Percentiles rank a stretch among this genome's conserved stretches.
Conservation (phyloP, 2,797 vertebrate species). For the Alectoris magna region DNA sequence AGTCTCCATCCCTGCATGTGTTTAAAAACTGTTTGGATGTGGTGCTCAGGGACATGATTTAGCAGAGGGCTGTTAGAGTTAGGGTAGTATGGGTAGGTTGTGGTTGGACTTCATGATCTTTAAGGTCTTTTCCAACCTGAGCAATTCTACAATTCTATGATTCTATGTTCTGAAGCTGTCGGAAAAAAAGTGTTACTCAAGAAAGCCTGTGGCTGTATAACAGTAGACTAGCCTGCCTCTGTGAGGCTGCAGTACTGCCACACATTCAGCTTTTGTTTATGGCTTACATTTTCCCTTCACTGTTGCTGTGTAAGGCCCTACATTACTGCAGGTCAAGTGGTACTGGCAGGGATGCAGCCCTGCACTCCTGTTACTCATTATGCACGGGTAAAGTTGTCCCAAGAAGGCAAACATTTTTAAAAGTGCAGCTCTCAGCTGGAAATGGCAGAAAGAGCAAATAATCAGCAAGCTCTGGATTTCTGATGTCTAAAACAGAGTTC, state of each 20-base stretch:
- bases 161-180: background rate
- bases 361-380: rapidly evolving
- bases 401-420: background rate
- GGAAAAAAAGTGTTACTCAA: background rate
- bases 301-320: background rate
- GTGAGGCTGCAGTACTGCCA: background rate
- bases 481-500: background rate
- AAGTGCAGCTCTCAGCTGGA: background rate
- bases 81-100: too few species aligned
- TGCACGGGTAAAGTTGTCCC: background rate
- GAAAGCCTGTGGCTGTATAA: background rate
- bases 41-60: too few species aligned
- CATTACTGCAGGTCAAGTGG: rapidly evolving
- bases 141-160: too few species aligned
- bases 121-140: too few species aligned
- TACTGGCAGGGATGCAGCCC: background rate
- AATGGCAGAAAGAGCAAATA: background rate
- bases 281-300: background rate
- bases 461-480: background rate
- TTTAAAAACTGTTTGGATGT: too few species aligned
- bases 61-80: too few species aligned
- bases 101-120: too few species aligned
- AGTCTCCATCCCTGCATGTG: too few species aligned
- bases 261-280: rapidly evolving
- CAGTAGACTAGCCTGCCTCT: background rate